Base-by-base conservation (phyloP, 2,797 vertebrate species). In the Mormyrops boulengeri region DNA sequence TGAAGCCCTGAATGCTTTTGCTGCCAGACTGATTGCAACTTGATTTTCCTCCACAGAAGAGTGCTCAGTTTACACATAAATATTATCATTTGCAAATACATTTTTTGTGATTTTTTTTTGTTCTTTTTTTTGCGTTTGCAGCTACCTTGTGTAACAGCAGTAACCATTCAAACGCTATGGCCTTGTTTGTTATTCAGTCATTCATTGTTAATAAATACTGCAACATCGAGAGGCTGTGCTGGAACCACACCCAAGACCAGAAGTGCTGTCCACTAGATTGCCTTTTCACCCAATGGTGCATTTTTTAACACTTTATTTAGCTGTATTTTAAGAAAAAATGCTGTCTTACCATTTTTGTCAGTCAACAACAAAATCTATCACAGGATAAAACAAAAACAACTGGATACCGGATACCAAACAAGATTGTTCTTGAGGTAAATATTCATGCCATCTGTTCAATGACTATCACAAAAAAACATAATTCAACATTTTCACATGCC, bases 51-150 rank as follows among this genome's bases (percentile, higher is more conserved):
- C 38, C 17, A 87, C 52, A 60, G 34, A 87, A 62, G 19, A n/a
- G 34, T 22, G n/a, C 38, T 87, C 86, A 87, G 55, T 57, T 87
- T 87, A 60, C 53, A 87, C 55, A 60, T 44, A 87, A 87, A 87
- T 11, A 87, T 87, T 41, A 87, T 87, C 86, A 41, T n/a, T 87
- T 57, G 52, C 52, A 30, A 87, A 60, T 55, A 85, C 84, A 57
- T 62, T 60, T 86, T 60, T 87, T 60, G 19, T 55, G 38, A 19
- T 8, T 34, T 57, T 30, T 53, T 22, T 53, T 60, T 60, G 47
- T 87, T 87, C 34, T 19, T 87, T 22, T 22, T 12, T 60, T 22
- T 87, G 26, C 38, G 4, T 60, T 87, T 60, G 50, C 30, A 41
- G 26, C 84, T 85, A n/a, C 84, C 8, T 17, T 85, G n/a, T 47